Conservation (phyloP, 2,797 vertebrate genomes). For the Chiloscyllium punctatum region DNA sequence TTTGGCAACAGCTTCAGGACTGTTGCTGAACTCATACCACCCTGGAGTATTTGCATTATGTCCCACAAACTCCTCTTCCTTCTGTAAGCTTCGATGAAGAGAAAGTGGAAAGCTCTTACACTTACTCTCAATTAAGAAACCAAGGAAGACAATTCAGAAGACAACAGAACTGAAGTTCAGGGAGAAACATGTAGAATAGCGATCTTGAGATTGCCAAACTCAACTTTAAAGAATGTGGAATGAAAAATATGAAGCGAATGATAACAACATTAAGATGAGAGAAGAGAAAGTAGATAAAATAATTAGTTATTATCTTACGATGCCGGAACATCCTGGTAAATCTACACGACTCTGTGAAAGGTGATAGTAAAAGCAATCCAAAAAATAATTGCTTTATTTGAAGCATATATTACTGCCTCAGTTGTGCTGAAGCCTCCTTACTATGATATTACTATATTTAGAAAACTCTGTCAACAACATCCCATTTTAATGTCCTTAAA, state of each 20-base stretch:
- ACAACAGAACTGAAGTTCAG: background rate
- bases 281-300: background rate
- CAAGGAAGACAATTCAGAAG: background rate
- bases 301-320: background rate
- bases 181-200: no score
- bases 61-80: background rate
- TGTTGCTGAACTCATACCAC: background rate
- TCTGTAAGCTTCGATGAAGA: background rate
- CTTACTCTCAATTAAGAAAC: background rate
- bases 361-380: background rate
- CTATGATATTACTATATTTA: background rate
- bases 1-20: background rate
- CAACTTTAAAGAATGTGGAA: background rate
- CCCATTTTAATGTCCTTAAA: background rate
- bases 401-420: background rate
- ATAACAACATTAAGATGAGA: background rate
- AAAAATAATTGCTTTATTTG: background rate
- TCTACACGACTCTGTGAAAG: background rate
- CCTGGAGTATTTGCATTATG: background rate
- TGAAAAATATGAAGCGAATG: background rate
- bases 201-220: background rate
- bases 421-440: background rate
- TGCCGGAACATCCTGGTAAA: background rate
- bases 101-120: background rate
- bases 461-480: background rate